These are phyloP conservation scores for Nothoprocta perdicaria DNA, from an alignment of 2,113 vertebrate genomes.

Conservation along the genomic window DNA sequence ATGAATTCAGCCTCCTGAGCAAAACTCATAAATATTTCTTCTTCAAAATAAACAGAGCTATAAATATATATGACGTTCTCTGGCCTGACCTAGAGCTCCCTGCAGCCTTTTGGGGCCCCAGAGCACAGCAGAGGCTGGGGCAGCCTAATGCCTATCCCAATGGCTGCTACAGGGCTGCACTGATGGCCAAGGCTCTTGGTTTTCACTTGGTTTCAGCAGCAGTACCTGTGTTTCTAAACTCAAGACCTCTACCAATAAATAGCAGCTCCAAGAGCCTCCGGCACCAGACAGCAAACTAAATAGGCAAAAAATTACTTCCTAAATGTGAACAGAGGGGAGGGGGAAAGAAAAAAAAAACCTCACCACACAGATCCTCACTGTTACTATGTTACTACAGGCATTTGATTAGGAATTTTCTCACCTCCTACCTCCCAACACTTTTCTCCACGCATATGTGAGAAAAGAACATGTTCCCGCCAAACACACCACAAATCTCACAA, in stretches of 20 bases:
- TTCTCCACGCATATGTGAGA: neutral
- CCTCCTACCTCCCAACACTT: neutral
- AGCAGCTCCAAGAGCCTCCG: neutral
- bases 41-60: neutral
- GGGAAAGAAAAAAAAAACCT: too few relatives aligned
- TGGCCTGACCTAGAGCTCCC: neutral
- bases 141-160: neutral
- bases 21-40: neutral
- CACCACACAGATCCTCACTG: too few relatives aligned
- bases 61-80: neutral
- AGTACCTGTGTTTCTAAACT: neutral
- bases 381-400: too few relatives aligned
- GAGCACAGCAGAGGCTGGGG: neutral
- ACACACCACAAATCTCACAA: neutral
- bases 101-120: neutral
- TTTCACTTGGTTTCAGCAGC: neutral
- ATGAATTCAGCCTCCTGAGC: neutral
- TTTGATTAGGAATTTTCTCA: neutral
- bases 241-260: too few relatives aligned
- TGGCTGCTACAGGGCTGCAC: too few relatives aligned
- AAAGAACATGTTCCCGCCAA: neutral
- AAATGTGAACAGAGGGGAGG: neutral
- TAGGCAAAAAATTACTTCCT: neutral
- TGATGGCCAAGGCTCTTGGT: neutral
- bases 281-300: neutral